A percentile compares a stretch with the other conserved stretches of the same genome.
Conservation (phyloP, 2,113 vertebrate species). For the Loxodonta africana region DNA sequence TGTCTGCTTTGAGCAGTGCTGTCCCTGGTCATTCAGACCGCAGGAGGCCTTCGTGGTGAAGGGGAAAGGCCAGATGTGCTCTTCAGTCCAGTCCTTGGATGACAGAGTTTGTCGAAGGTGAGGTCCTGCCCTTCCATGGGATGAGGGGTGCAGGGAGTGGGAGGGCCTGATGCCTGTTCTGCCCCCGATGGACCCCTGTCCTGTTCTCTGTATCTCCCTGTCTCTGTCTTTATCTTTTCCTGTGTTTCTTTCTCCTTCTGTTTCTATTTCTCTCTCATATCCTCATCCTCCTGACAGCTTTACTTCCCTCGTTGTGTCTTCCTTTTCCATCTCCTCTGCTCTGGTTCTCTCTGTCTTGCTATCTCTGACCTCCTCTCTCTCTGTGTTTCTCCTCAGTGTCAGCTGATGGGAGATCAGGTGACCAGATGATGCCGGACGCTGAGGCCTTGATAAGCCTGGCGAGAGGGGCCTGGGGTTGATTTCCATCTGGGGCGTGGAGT, state of each 20-base stretch:
- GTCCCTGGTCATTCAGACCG: not conserved
- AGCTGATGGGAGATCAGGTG: not conserved
- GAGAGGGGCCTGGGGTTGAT: accelerated
- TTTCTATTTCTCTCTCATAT: not conserved
- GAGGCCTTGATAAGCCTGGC: not conserved
- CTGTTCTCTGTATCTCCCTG: not conserved
- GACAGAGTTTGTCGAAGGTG: conserved; percentile 38
- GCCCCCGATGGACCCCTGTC: accelerated
- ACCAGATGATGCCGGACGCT: not conserved
- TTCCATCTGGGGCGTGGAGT: not conserved
- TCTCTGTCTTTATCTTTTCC: not conserved
- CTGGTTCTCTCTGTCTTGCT: no score
- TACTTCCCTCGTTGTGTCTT: not conserved
- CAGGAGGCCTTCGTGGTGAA: not conserved
- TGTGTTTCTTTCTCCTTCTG: not conserved
- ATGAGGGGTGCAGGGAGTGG: accelerated
- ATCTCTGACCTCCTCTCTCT: not conserved
- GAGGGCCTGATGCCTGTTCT: not conserved
- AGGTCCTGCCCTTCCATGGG: not conserved
- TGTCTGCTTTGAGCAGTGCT: conserved; percentile 33
- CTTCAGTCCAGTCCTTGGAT: accelerated
- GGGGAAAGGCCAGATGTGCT: not conserved
- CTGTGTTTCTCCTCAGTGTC: not conserved
- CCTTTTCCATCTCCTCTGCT: not conserved
- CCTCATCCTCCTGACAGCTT: not conserved